Base-by-base conservation (phyloP, 2,888 invertebrate species). In the Thecocarcelia acutangulata region DNA sequence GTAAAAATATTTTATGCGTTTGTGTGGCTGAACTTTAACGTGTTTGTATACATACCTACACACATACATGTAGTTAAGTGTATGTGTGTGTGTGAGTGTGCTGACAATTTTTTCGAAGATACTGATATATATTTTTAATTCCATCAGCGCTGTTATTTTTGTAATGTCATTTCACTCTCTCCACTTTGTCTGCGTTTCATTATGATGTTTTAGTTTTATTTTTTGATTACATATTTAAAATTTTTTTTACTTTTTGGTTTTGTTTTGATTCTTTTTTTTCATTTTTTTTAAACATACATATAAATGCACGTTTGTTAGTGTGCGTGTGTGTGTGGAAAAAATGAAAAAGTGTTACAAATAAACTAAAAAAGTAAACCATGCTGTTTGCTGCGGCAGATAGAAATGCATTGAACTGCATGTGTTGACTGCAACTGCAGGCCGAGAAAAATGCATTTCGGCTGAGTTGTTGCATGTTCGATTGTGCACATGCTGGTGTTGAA, bases 81-180 rank as follows among this genome's bases (percentile, higher is more conserved):
- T 5, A 6, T 56, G n/a, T 13, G 46, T 44, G 11, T 15, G 33
- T 50, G 6, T 28, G 48, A 52, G 46, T 33, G 48, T 68, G 13
- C 5, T 73, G 42, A 42, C 63, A 70, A 79, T 80, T 70, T 83
- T 84, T 59, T 82, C 79, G 81, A 70, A 58, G 83, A 80, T 74
- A n/a, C n/a, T n/a, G n/a, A 28, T 28, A 28, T 28, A 8, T 33
- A 9, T 77, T 70, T 75, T 83, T 46, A 58, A 48, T 63, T 73
- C 61, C 33, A 33, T 72, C 70, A 73, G n/a, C 42, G 52, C 21
- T 52, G 64, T 70, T 70, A 48, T 70, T 66, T 33, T 73, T 79
- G 86, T 86, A 86, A 85, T 88, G 88, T 88, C 88, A 88, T 89
- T 88, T 88, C 88, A 87, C 89, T 88, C 88, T 87, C 88, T 87